Base-by-base conservation (phyloP, 2,797 vertebrate species). In the Ispidina picta region DNA sequence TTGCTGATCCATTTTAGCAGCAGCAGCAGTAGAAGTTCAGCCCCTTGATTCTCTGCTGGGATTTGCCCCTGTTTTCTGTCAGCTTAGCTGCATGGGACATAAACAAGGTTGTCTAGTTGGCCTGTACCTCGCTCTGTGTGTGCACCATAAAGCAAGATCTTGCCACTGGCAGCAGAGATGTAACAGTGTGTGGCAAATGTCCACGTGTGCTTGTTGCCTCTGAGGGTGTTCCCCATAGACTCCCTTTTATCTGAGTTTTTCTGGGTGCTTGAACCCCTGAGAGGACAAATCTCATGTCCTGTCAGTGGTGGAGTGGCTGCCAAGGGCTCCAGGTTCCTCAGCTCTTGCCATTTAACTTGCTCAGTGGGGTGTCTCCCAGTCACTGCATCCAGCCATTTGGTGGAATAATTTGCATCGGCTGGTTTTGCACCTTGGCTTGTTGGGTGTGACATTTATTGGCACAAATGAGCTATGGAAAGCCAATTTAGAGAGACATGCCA, bases 381-480 rank as follows among this genome's bases (percentile, higher is more conserved):
- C 29, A 26, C 29, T 66, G 55, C 49, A 73, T 63, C 44, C 46
- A 88, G 69, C 48, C 52, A 39, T 89, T 68, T 86, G 73, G 33
- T 90, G 72, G 28, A 78, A 60, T 72, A 63, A 73, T 92, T 83
- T 89, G 44, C 70, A 75, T 87, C 71, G 70, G 73, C 76, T 74
- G 8, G 37, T 60, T 83, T 89, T 89, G 52, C 37, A 75, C 76
- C 16, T 82, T 80, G 59, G 44, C 74, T 94, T 89, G 59, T 74
- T 90, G 88, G 26, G 59, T 62, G 62, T 76, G 75, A 77, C 75
- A 88, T 90, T 96, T 94, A 91, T 84, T 86, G 83, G 64, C 87
- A 91, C 28, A 49, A 83, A 75, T 29, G 25, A 56, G 60, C 23
- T 33, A 60, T 29, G 80, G 41, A 82, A 86, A 89, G 76, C 59